Evolutionary conservation across 1,140 invertebrate species (phyloP), one percentile per base, ranked within the genome.

Genomic region (Drosophila hydei): DNA sequence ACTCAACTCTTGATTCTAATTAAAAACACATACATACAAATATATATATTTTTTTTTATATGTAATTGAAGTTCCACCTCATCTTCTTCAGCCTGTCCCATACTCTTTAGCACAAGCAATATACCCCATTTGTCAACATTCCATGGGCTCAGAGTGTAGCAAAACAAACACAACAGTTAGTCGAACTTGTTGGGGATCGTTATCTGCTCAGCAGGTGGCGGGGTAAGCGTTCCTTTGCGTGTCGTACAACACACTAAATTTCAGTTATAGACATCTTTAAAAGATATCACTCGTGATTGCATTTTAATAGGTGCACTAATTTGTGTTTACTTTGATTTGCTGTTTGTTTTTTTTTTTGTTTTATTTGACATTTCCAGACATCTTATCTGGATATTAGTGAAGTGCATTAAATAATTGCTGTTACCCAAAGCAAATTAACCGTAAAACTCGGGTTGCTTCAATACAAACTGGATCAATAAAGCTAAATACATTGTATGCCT

Each of bases 221-320:
- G 30, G 19, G 18, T 48, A 45, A 38, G n/a, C 16, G 8, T 14
- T 23, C 16, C 25, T 16, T 64, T 55, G 51, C 50, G 38, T 55
- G 50, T 14, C 40, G 27, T 40, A 45, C 8, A 45, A 23, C n/a
- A 11, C 6, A 21, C n/a, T 33, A 64, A 30, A 63, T 40, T 43
- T 45, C n/a, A n/a, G 16, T 30, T 36, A 48, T n/a, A 36, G 21
- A 25, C 42, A 58, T 18, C 14, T 21, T 47, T 64, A 16, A 43
- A 9, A 38, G 50, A 36, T 40, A 40, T 21, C 2, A 18, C 30
- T 19, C n/a, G 18, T 40, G 18, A 43, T 11, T 27, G 38, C 25
- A 54, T 11, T 45, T 63, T 64, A 55, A 55, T 64, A 25, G 51
- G 9, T 11, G 43, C 38, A 33, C 18, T 55, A 33, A 64, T 33